These are phyloP conservation scores for Axea sp. DNA, from an alignment of 2,888 invertebrate species.

Conservation along the genomic window DNA sequence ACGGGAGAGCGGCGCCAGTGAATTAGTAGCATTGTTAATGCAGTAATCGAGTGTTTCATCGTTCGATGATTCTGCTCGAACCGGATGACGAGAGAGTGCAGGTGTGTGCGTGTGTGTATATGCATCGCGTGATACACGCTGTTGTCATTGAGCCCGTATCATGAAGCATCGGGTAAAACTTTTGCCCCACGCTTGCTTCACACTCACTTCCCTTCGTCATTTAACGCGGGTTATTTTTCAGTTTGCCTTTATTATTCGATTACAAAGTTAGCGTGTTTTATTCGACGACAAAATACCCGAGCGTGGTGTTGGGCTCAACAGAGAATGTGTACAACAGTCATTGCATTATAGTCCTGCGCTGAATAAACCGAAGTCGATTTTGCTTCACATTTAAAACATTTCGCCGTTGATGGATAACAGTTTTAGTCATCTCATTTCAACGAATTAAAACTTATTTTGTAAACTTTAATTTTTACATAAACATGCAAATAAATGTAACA, in stretches of 20 bases:
- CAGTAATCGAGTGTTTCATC: slow-evolving; percentile 77
- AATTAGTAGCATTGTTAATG: slow-evolving; percentile 76
- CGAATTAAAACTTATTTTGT: no score
- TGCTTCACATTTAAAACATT: no score
- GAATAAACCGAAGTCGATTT: no score
- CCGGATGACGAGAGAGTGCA: slow-evolving; percentile 68
- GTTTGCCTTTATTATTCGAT: slow-evolving; percentile 54
- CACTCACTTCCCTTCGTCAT: slow-evolving; percentile 21
- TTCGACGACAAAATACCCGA: slow-evolving; percentile 28
- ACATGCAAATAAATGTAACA: no score
- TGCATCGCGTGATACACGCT: slow-evolving; percentile 45
- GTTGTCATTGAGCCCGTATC: slow-evolving; percentile 49
- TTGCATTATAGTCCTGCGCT: slow-evolving; percentile 21
- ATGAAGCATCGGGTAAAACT: slow-evolving; percentile 32
- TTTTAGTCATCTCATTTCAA: no score
- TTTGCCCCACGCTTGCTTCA: slow-evolving; percentile 6
- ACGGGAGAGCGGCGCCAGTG: slow-evolving; percentile 55
- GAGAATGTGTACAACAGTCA: slow-evolving; percentile 27
- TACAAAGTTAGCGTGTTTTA: slow-evolving; percentile 47
- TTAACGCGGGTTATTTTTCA: slow-evolving; percentile 50
- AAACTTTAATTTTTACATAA: no score
- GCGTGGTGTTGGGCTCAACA: slow-evolving; percentile 3
- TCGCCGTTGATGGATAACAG: no score
- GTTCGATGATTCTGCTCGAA: slow-evolving; percentile 72
- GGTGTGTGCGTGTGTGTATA: slow-evolving; percentile 44